These are phyloP conservation scores for Teleogryllus occipitalis DNA, from an alignment of 1,140 invertebrate genomes.

Conservation along the genomic window DNA sequence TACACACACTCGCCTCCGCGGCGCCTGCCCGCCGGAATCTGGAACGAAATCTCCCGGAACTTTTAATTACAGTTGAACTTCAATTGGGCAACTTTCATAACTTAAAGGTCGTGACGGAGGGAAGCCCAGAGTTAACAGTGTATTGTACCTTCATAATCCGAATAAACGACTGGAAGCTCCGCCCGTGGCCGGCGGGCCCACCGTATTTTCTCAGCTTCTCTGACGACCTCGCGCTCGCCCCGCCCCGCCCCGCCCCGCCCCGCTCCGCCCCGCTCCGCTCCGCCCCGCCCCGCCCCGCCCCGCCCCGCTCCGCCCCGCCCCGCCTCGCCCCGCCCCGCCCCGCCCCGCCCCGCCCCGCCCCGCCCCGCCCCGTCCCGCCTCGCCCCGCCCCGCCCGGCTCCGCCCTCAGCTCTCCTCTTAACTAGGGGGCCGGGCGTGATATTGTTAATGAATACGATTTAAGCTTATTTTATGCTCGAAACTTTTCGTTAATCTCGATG, in stretches of 20 bases:
- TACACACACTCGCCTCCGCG: not conserved
- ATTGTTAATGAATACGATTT: slow-evolving; percentile 2
- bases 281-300: no score
- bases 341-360: no score
- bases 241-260: no score
- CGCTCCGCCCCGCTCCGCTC: no score
- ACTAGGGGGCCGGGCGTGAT: not conserved
- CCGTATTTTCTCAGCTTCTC: not conserved
- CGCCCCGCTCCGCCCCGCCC: no score
- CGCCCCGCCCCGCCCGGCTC: no score
- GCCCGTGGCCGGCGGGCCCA: not conserved
- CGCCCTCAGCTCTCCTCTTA: no score
- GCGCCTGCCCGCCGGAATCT: not conserved
- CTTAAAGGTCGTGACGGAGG: not conserved
- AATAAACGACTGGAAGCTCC: not conserved
- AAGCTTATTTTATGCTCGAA: slow-evolving; percentile 1
- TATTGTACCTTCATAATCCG: slow-evolving; percentile 1
- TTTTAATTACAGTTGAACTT: not conserved
- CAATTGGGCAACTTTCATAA: not conserved
- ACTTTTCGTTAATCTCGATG: not conserved
- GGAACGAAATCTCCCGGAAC: not conserved
- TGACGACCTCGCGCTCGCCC: no score
- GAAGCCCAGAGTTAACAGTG: not conserved
- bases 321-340: no score
- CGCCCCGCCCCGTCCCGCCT: no score